Percentiles rank a stretch among this genome's conserved stretches.
Conservation (phyloP, 2,113 vertebrate genomes). For the Tenrec ecaudatus region DNA sequence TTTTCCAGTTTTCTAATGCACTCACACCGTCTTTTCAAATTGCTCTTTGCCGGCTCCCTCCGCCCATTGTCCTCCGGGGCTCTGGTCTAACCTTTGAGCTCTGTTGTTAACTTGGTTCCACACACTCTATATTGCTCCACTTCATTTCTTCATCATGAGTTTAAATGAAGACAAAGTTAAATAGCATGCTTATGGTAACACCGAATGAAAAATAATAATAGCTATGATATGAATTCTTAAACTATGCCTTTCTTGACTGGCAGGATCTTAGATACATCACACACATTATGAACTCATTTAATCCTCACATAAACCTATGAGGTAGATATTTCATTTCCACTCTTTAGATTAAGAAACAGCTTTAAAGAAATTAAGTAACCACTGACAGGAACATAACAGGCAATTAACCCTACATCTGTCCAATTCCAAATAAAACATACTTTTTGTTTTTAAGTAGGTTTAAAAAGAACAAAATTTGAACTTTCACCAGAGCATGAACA, state of each 20-base stretch:
- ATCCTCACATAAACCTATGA: conserved; percentile 10
- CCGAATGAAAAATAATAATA: no score
- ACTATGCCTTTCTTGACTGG: background rate
- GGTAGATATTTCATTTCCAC: background rate
- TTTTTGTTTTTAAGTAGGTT: conserved; percentile 14
- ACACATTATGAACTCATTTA: background rate
- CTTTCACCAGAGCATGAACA: background rate
- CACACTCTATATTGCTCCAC: no score
- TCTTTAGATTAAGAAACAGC: conserved; percentile 21
- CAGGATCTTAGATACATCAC: background rate
- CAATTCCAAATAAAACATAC: background rate
- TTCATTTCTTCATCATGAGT: no score
- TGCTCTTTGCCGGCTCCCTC: background rate
- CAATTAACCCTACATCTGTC: background rate
- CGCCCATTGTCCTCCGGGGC: background rate
- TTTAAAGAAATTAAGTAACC: conserved; percentile 28
- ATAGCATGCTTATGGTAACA: no score
- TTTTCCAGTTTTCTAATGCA: background rate
- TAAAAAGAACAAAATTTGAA: conserved; percentile 17
- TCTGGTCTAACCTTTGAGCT: background rate
- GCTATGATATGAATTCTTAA: background rate
- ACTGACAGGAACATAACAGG: background rate
- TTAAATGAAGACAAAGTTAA: no score
- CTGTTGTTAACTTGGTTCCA: background rate
- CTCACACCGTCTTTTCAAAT: background rate